Percentiles rank a stretch among this genome's conserved stretches.
Evolutionary conservation across 2,113 vertebrate genomes (phyloP).

Genomic region (Centropus bengalensis): DNA sequence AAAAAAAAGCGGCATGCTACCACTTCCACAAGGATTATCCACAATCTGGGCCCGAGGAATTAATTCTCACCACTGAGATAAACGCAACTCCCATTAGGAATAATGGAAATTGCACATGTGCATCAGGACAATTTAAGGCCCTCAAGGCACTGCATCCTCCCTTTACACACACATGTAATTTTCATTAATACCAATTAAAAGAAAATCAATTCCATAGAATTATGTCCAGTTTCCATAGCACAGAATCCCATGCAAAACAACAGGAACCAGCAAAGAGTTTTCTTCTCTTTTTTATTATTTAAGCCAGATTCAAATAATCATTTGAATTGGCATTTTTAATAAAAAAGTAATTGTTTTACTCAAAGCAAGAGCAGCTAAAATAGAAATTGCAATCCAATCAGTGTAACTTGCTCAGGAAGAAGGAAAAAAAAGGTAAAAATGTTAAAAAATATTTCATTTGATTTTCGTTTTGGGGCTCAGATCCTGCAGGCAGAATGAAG

Average conservation of each 20-base stretch:
- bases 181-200: slow-evolving; percentile 67
- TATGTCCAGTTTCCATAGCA: slow-evolving; percentile 36
- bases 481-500: slow-evolving; percentile 30
- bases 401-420: slow-evolving; percentile 37
- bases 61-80: slow-evolving; percentile 23
- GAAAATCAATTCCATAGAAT: slow-evolving; percentile 54
- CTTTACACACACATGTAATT: slow-evolving; percentile 51
- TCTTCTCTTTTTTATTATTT: neutral
- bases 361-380: slow-evolving; percentile 58
- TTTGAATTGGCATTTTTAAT: slow-evolving; percentile 68
- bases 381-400: slow-evolving; percentile 62
- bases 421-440: neutral
- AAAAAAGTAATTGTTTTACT: slow-evolving; percentile 72
- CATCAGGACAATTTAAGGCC: slow-evolving; percentile 44
- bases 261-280: neutral
- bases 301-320: slow-evolving; percentile 51
- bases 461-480: slow-evolving; percentile 39
- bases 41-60: neutral
- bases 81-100: slow-evolving; percentile 19
- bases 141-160: slow-evolving; percentile 42
- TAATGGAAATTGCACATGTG: slow-evolving; percentile 58
- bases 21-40: neutral
- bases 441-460: neutral
- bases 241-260: slow-evolving; percentile 43
- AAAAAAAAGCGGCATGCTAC: neutral